A percentile compares a stretch with the other conserved stretches of the same genome.
Evolutionary conservation across 2,113 vertebrate species (phyloP).

Genomic region (Opisthocomus hoazin): DNA sequence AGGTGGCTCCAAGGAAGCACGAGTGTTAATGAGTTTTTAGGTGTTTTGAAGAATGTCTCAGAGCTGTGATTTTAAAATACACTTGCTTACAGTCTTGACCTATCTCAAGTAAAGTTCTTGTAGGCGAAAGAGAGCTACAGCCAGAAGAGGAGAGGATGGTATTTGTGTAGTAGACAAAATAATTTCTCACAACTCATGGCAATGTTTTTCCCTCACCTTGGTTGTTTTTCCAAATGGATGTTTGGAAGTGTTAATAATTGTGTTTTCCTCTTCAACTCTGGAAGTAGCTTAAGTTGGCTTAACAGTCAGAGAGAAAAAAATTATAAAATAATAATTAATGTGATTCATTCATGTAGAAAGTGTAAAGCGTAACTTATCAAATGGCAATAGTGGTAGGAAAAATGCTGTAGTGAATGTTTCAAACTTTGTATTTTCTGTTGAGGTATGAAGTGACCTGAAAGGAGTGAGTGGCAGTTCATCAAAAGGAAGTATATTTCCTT

Average conservation of each 20-base stretch:
- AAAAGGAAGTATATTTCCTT: not conserved
- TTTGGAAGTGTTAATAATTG: slow-evolving; percentile 55
- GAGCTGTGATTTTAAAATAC: not conserved
- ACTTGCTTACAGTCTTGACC: not conserved
- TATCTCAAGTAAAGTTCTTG: not conserved
- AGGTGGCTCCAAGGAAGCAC: not conserved
- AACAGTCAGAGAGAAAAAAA: slow-evolving; percentile 18
- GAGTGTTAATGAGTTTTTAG: not conserved
- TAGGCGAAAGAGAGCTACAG: not conserved
- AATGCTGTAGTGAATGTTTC: not conserved
- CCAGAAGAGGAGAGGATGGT: not conserved
- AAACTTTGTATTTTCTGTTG: not conserved
- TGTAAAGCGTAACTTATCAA: not conserved
- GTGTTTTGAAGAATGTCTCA: not conserved
- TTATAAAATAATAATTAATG: slow-evolving; percentile 7
- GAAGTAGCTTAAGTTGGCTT: slow-evolving; percentile 49
- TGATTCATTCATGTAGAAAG: slow-evolving; percentile 32
- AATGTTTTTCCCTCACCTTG: not conserved
- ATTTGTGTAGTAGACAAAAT: not conserved
- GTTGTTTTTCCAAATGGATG: not conserved
- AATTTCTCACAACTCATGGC: not conserved
- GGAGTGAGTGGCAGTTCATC: slow-evolving; percentile 1
- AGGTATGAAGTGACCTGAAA: slow-evolving; percentile 2
- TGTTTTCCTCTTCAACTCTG: slow-evolving; percentile 18
- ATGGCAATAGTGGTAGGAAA: not conserved